Evolutionary conservation across 2,888 invertebrate genomes (phyloP).

Genomic region (Branchipolynoe longqiensis): DNA sequence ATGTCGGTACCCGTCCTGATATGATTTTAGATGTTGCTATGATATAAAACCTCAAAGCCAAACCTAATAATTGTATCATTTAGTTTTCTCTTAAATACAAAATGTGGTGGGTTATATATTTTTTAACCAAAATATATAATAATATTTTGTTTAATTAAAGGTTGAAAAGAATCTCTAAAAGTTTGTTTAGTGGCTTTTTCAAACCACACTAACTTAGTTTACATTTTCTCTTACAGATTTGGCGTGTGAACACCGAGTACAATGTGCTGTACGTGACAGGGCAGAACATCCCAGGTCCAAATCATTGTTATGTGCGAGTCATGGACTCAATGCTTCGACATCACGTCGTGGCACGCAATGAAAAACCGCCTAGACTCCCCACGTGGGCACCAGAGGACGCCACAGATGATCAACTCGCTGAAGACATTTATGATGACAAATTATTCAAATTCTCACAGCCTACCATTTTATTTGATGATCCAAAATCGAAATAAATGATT

Average conservation of each 20-base stretch:
- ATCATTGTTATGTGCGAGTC: conserved; percentile 86
- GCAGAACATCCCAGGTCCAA: conserved; percentile 90
- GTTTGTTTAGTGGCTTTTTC: background rate
- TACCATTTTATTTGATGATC: conserved; percentile 79
- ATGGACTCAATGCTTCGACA: conserved; percentile 89
- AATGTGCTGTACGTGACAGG: conserved; percentile 95
- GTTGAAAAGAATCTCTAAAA: background rate
- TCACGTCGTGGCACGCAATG: conserved; percentile 62
- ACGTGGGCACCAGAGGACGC: conserved; percentile 87
- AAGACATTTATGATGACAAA: conserved; percentile 89
- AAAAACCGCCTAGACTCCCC: conserved; percentile 88
- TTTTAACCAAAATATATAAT: background rate
- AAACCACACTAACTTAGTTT: background rate
- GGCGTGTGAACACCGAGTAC: conserved; percentile 95
- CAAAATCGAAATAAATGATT: conserved; percentile 22
- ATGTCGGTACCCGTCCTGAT: too few relatives aligned
- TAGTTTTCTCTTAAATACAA: too few relatives aligned
- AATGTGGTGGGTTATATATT: too few relatives aligned
- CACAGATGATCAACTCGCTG: conserved; percentile 84
- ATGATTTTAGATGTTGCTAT: too few relatives aligned
- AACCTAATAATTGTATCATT: too few relatives aligned
- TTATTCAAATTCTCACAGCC: conserved; percentile 89
- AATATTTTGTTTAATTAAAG: background rate
- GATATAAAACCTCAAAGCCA: too few relatives aligned
- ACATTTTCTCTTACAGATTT: conserved; percentile 85